Evolutionary conservation across 2,888 invertebrate genomes (phyloP).

Genomic region (Agrotis puta): DNA sequence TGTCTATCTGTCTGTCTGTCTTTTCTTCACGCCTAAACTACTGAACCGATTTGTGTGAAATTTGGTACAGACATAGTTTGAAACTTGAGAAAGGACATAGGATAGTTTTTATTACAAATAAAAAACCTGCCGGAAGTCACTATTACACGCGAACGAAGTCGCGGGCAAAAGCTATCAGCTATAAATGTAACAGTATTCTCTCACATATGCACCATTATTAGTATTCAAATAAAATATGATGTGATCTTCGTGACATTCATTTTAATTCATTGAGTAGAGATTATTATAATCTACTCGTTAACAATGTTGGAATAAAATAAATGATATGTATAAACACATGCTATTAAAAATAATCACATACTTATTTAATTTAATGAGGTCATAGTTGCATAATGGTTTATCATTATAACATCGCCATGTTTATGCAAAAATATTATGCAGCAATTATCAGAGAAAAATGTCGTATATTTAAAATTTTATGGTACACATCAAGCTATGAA

Average conservation of each 20-base stretch:
- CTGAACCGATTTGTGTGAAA: too few relatives aligned
- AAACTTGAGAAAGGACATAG: too few relatives aligned
- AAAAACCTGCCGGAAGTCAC: too few relatives aligned
- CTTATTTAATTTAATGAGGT: constrained; percentile 22
- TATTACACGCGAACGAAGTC: too few relatives aligned
- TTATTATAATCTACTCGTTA: constrained; percentile 23
- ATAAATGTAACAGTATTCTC: neutral
- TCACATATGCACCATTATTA: neutral
- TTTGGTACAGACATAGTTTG: too few relatives aligned
- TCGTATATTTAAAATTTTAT: too few relatives aligned
- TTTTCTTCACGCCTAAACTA: too few relatives aligned
- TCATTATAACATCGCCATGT: neutral
- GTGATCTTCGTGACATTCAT: constrained; percentile 11
- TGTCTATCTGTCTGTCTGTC: too few relatives aligned
- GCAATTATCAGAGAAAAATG: too few relatives aligned
- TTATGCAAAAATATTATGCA: neutral
- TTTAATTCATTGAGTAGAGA: constrained; percentile 14
- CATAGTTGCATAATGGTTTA: neutral
- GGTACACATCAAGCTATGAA: too few relatives aligned
- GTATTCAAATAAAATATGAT: constrained; percentile 9
- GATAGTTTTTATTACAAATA: too few relatives aligned
- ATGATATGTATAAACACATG: constrained; percentile 5
- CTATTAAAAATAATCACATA: constrained; percentile 26
- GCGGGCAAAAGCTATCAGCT: too few relatives aligned
- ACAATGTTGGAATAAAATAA: constrained; percentile 31